Evolutionary conservation across 1,140 invertebrate species (phyloP), one percentile per base, ranked within the genome.

Genomic region (Drosophila kikkawai): DNA sequence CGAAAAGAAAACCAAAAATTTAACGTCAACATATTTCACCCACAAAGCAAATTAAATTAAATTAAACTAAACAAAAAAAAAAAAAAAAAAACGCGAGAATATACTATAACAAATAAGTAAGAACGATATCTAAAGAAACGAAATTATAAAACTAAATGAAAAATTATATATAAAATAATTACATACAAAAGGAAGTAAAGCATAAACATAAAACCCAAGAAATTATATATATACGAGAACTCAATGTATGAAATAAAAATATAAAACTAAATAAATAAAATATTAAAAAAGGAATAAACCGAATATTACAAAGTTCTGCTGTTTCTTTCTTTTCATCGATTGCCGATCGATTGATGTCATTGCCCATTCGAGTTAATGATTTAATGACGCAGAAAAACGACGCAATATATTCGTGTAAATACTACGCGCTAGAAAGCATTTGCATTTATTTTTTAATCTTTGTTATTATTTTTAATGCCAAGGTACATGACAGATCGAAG

Each of bases 191-290:
- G 74, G 58, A 82, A 82, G 36, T 60, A 81, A 77, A 73, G 42
- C 45, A 74, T 57, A 74, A 22, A 86, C 45, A 56, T 64, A 70
- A 37, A 85, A 59, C 58, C 66, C 67, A 75, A 75, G 73, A 70
- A 75, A 61, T 69, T 57, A 87, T 80, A 88, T 80, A 87, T 87
- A 87, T 80, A 79, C 79, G 77, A 90, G 80, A 88, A 88, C 84
- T 88, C 85, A 91, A 88, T 88, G 84, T 90, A 88, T 88, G 84
- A 85, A 88, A 90, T 88, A 88, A 88, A 88, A 88, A 79, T 85
- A 88, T 88, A 78, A 90, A 88, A 88, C 80, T 85, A 90, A 88
- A 90, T 85, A 84, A 88, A 79, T 78, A 79, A 79, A 79, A 80
- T 90, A 78, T 87, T 84, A 84, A 88, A 88, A 65, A 77, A 39